phyloP scores from a whole-genome alignment of 1,140 invertebrate genomes.

The Holotrichia oblita region DNA sequence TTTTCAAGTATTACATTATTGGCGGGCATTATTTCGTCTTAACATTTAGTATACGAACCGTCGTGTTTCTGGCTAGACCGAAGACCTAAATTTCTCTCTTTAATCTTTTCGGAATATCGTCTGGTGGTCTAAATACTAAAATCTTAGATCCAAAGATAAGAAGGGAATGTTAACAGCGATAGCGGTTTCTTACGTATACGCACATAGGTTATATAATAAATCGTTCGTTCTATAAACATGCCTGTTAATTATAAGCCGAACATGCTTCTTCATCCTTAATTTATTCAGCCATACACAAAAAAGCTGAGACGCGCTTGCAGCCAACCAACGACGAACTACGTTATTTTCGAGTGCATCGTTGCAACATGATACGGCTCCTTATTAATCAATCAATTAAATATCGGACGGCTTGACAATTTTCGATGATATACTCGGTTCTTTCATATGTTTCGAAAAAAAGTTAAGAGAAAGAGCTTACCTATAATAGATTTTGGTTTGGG shows the following conservation, averaged over 20 bases:
- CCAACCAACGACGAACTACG: not conserved
- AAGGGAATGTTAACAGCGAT: slow-evolving; percentile 27
- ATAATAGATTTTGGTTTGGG: not conserved
- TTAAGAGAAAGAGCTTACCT: not conserved
- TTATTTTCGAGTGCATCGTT: not conserved
- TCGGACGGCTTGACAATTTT: slow-evolving; percentile 1
- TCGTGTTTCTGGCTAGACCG: not conserved
- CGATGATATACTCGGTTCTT: not conserved
- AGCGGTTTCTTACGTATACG: not conserved
- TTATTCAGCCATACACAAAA: not conserved
- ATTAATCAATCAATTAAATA: slow-evolving; percentile 16
- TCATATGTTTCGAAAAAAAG: slow-evolving; percentile 5
- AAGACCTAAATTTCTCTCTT: not conserved
- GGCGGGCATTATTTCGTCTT: no score
- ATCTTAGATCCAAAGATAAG: slow-evolving; percentile 21
- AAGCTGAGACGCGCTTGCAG: not conserved
- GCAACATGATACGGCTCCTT: slow-evolving; percentile 5
- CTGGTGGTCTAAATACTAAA: slow-evolving; percentile 22
- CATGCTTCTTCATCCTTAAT: slow-evolving; percentile 21
- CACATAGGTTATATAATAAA: not conserved
- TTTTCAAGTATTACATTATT: no score
- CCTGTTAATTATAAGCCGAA: slow-evolving; percentile 27
- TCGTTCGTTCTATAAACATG: slow-evolving; percentile 21
- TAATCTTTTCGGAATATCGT: slow-evolving; percentile 16
- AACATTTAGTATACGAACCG: not conserved